Percentiles rank a stretch among this genome's conserved stretches.
Conservation (phyloP, 2,113 vertebrate genomes). For the Leuciscus idus region DNA sequence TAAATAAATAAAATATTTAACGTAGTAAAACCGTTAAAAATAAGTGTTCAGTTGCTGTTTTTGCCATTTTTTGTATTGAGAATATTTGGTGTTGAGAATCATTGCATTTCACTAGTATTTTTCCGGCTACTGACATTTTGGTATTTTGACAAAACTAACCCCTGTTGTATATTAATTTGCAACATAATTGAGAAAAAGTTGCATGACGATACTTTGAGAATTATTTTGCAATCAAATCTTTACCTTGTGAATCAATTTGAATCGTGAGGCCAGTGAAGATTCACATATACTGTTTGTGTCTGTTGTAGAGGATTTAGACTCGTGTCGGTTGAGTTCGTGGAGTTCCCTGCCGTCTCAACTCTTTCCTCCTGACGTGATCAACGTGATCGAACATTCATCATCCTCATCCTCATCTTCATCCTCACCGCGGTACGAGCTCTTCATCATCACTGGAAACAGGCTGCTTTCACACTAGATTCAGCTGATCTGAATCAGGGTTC, state of each 20-base stretch:
- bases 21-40: too few species aligned
- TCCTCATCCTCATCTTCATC: neutral
- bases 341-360: slow-evolving; percentile 70
- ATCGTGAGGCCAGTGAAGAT: neutral
- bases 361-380: slow-evolving; percentile 69
- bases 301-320: slow-evolving; percentile 66
- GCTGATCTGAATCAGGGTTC: neutral
- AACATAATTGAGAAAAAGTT: neutral
- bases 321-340: slow-evolving; percentile 68
- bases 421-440: neutral
- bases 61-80: neutral
- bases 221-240: neutral
- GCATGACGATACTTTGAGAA: too few species aligned
- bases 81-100: neutral
- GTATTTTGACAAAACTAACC: neutral
- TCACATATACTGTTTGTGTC: slow-evolving; percentile 41
- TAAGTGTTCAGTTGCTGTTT: too few species aligned
- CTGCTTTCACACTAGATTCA: neutral
- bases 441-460: neutral
- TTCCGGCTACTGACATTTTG: neutral
- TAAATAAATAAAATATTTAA: neutral
- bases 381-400: slow-evolving; percentile 44
- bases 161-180: neutral
- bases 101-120: neutral
- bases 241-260: neutral